Evolutionary conservation across 2,888 invertebrate genomes (phyloP).

Genomic region (Drosophila siamana): DNA sequence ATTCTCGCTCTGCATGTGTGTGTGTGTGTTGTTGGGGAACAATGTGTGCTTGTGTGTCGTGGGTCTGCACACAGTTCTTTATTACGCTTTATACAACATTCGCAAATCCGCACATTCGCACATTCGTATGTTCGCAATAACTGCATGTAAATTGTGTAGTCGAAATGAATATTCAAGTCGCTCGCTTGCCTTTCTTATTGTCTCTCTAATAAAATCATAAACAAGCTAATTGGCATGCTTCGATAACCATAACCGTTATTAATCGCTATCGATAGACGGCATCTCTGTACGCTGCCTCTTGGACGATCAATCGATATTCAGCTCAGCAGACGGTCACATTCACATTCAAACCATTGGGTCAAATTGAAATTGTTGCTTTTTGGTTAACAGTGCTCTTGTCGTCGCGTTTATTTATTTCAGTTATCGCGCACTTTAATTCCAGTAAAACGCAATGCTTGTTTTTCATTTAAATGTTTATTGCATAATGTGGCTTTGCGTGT

Average conservation of each 20-base stretch:
- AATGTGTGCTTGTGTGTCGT: constrained; percentile 9
- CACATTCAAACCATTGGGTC: too few species aligned
- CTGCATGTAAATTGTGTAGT: constrained; percentile 22
- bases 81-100: constrained; percentile 32
- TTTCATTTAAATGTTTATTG: constrained; percentile 50
- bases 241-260: background rate
- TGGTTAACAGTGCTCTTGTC: too few species aligned
- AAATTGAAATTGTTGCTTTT: too few species aligned
- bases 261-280: background rate
- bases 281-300: background rate
- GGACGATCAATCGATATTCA: background rate
- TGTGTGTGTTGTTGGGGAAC: background rate
- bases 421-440: constrained; percentile 53
- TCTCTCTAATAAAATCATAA: constrained; percentile 22
- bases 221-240: constrained; percentile 23
- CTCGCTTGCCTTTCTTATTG: constrained; percentile 4
- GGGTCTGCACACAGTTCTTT: constrained; percentile 24
- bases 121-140: constrained; percentile 7
- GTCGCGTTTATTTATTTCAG: constrained; percentile 46
- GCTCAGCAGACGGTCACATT: too few species aligned
- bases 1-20: constrained; percentile 5
- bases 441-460: constrained; percentile 36
- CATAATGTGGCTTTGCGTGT: constrained; percentile 44
- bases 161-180: constrained; percentile 15
- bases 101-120: constrained; percentile 20